Percentiles rank a stretch among this genome's conserved stretches.
Conservation (phyloP, 1,140 invertebrate species). For the Pachypeltis micranthus region DNA sequence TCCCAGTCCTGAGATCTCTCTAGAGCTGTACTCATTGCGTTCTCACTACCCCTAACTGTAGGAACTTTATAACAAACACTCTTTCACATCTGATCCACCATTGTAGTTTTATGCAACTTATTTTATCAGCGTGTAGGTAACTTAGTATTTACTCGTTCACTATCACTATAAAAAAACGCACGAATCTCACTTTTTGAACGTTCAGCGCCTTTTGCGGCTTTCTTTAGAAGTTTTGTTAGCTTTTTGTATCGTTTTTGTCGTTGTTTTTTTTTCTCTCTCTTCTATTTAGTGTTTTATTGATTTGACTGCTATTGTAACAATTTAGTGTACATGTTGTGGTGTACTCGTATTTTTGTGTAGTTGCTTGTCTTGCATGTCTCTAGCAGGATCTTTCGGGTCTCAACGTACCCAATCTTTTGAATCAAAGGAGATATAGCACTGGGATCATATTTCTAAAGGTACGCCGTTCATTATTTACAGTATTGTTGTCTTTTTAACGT, state of each 20-base stretch:
- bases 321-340: slow-evolving; percentile 6
- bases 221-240: too few relatives aligned
- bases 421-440: slow-evolving; percentile 56
- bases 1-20: too few relatives aligned
- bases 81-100: too few relatives aligned
- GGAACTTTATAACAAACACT: too few relatives aligned
- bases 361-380: slow-evolving; percentile 36
- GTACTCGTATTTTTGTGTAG: not conserved
- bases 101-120: too few relatives aligned
- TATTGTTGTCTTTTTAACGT: slow-evolving; percentile 5
- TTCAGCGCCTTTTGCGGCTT: too few relatives aligned
- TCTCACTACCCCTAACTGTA: too few relatives aligned
- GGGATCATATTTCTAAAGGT: slow-evolving; percentile 44
- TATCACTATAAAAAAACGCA: too few relatives aligned
- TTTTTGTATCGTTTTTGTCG: not conserved
- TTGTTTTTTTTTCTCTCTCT: not conserved
- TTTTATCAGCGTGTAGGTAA: too few relatives aligned
- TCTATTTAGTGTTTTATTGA: slow-evolving; percentile 5
- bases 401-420: slow-evolving; percentile 39
- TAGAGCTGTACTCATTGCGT: too few relatives aligned
- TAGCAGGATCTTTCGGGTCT: slow-evolving; percentile 18
- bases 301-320: not conserved
- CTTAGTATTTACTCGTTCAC: too few relatives aligned
- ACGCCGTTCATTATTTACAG: not conserved
- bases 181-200: too few relatives aligned